Evolutionary conservation across 2,797 vertebrate genomes (phyloP).

Genomic region (Choloepus didactylus): DNA sequence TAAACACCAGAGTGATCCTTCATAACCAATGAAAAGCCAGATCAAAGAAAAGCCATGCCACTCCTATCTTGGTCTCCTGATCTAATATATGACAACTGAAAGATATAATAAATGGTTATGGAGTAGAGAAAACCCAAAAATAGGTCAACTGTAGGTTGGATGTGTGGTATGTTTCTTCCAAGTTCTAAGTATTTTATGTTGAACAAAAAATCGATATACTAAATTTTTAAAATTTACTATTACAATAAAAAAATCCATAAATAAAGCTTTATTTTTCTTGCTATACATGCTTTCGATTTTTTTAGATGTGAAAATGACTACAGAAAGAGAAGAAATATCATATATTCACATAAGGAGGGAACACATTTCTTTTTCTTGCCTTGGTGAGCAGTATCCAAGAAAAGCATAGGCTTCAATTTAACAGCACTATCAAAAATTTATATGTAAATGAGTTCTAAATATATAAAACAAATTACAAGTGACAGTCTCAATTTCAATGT

Average conservation of each 20-base stretch:
- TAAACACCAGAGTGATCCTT: neutral
- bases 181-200: neutral
- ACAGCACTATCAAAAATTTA: neutral
- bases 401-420: neutral
- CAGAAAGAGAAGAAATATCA: neutral
- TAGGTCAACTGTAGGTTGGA: neutral
- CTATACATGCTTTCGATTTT: neutral
- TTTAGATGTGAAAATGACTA: slow-evolving; percentile 12
- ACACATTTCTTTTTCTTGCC: neutral
- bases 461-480: neutral
- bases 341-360: neutral
- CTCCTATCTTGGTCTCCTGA: neutral
- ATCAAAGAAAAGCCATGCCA: neutral
- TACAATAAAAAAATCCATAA: neutral
- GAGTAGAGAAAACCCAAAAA: slow-evolving; percentile 17
- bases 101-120: neutral
- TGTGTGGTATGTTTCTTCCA: neutral
- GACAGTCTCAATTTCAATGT: neutral
- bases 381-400: slow-evolving; percentile 35
- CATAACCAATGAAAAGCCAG: slow-evolving; percentile 14
- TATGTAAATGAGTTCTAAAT: slow-evolving; percentile 26
- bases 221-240: neutral
- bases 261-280: slow-evolving; percentile 28
- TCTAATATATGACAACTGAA: neutral
- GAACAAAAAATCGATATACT: slow-evolving; percentile 33